phyloP scores from a whole-genome alignment of 2,113 vertebrate genomes.

The Petrocephalus microphthalmus region DNA sequence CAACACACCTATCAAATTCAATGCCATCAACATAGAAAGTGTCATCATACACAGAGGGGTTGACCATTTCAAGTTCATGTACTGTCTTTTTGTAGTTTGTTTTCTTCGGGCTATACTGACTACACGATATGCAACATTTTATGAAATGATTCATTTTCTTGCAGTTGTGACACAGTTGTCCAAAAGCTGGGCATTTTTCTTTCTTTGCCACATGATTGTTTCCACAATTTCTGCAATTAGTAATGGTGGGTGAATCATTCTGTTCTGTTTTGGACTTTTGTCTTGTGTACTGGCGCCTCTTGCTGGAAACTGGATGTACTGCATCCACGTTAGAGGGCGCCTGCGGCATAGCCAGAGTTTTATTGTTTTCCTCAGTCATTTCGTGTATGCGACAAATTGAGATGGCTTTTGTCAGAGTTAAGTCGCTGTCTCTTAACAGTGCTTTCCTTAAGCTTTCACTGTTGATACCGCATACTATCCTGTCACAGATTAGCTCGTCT shows the following conservation, averaged over 20 bases:
- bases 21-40: neutral
- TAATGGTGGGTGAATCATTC: neutral
- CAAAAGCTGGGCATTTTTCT: constrained; percentile 14
- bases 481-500: constrained; percentile 16
- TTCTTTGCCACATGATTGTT: neutral
- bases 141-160: constrained; percentile 19
- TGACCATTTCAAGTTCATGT: too few species aligned
- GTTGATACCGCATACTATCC: constrained; percentile 20
- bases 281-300: neutral
- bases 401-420: neutral
- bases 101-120: neutral
- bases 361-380: neutral
- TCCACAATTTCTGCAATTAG: constrained; percentile 20
- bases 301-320: neutral
- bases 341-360: neutral
- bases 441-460: neutral
- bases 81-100: too few species aligned
- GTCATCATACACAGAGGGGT: neutral
- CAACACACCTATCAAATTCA: neutral
- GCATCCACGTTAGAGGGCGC: constrained; percentile 10
- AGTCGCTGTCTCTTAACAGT: neutral
- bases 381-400: neutral
- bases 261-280: neutral
- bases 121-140: neutral
- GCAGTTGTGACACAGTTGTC: neutral